Conservation (phyloP, 64 coral and sea anemone genomes). For the Trachythela sp. region DNA sequence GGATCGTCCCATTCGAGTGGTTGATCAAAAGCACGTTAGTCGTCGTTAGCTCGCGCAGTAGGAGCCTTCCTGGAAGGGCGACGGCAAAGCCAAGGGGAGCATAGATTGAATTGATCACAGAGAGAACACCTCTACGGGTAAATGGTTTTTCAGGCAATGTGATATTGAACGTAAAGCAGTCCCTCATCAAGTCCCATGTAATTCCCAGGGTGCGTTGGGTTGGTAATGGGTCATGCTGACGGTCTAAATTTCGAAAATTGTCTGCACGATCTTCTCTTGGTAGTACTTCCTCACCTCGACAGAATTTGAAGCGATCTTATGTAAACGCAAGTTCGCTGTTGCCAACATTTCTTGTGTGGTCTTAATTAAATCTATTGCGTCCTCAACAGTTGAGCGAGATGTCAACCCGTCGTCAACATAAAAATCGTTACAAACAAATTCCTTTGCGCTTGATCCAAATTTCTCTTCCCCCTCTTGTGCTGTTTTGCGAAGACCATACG, state of each 20-base stretch:
- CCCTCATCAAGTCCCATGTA: neutral
- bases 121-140: neutral
- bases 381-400: too few relatives aligned
- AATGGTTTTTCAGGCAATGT: neutral
- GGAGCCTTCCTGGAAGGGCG: neutral
- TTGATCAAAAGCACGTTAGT: neutral
- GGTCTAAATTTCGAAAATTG: slow-evolving; percentile 19
- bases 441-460: too few relatives aligned
- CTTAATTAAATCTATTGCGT: too few relatives aligned
- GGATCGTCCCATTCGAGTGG: neutral
- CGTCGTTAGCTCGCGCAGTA: neutral
- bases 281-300: neutral
- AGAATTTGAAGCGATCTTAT: neutral
- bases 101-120: neutral
- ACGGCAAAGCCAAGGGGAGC: neutral
- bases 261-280: neutral
- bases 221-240: neutral
- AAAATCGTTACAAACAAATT: too few relatives aligned
- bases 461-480: too few relatives aligned
- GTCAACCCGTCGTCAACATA: too few relatives aligned
- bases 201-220: neutral
- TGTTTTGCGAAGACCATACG: too few relatives aligned
- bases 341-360: slow-evolving; percentile 11
- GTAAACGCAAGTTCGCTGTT: neutral
- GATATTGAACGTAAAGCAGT: neutral